These are phyloP conservation scores for Vimba vimba DNA, from an alignment of 2,113 vertebrate genomes.

Conservation along the genomic window DNA sequence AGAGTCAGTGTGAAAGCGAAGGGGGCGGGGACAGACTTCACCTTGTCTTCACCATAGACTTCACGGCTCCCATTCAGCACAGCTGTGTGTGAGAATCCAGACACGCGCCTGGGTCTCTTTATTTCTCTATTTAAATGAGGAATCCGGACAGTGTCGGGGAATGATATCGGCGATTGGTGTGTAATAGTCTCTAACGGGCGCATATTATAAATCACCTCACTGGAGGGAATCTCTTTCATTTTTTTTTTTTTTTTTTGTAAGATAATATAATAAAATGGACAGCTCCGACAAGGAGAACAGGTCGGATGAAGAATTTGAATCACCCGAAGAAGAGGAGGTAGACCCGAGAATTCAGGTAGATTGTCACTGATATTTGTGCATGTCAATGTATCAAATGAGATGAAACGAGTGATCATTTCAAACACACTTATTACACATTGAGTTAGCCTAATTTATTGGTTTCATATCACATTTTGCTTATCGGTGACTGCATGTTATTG, in stretches of 20 bases:
- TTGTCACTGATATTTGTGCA: background rate
- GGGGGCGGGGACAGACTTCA: slow-evolving; percentile 21
- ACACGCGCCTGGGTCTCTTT: background rate
- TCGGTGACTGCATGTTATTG: background rate
- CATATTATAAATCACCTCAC: background rate
- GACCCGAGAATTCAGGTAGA: slow-evolving; percentile 92
- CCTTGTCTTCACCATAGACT: background rate
- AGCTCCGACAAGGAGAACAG: slow-evolving; percentile 64
- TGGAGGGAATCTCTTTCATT: background rate
- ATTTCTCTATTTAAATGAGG: background rate
- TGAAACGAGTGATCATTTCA: background rate
- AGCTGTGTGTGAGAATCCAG: background rate
- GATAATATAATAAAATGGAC: slow-evolving; percentile 68
- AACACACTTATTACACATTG: background rate
- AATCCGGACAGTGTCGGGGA: background rate
- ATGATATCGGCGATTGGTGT: background rate
- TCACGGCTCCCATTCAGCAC: background rate
- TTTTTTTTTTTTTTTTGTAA: too few relatives aligned
- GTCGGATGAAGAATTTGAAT: slow-evolving; percentile 74
- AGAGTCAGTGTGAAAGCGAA: background rate
- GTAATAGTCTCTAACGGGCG: background rate
- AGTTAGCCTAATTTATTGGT: too few relatives aligned
- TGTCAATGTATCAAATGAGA: background rate
- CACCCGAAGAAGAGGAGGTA: slow-evolving; percentile 84
- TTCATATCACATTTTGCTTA: background rate